phyloP scores from a whole-genome alignment of 64 coral and sea anemone species.

The Pocillopora damicornis region DNA sequence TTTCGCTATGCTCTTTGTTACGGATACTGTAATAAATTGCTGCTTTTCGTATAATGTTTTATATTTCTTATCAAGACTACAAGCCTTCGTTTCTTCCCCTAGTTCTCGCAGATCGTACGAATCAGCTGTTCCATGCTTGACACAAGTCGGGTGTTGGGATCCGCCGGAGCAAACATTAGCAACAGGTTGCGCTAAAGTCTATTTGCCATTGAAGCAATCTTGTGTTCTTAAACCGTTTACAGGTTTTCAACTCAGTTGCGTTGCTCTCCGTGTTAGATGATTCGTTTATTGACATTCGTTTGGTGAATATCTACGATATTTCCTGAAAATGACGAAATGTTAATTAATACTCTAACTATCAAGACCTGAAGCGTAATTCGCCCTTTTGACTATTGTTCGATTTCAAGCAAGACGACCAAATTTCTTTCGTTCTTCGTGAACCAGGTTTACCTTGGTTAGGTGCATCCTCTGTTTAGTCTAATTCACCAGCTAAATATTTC shows the following conservation, averaged over 20 bases:
- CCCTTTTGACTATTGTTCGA: no score
- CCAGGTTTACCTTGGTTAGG: not conserved
- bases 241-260: not conserved
- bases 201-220: not conserved
- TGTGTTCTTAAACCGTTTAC: not conserved
- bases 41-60: no score
- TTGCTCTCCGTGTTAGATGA: not conserved
- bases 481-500: slow-evolving; percentile 45
- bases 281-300: not conserved
- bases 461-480: slow-evolving; percentile 13
- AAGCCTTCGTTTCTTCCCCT: no score
- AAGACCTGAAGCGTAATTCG: not conserved
- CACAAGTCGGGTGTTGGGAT: no score
- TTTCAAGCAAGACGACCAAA: no score
- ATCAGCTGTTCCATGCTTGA: no score
- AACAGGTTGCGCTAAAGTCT: not conserved
- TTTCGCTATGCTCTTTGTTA: no score
- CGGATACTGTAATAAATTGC: no score
- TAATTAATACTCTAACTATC: not conserved
- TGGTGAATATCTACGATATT: not conserved
- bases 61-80: no score
- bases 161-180: no score
- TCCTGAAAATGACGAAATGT: not conserved
- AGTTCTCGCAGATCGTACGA: no score
- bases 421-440: not conserved